A percentile compares a stretch with the other conserved stretches of the same genome.
phyloP scores from a whole-genome alignment of 2,888 invertebrate species.

The Cantharis flavilabris region DNA sequence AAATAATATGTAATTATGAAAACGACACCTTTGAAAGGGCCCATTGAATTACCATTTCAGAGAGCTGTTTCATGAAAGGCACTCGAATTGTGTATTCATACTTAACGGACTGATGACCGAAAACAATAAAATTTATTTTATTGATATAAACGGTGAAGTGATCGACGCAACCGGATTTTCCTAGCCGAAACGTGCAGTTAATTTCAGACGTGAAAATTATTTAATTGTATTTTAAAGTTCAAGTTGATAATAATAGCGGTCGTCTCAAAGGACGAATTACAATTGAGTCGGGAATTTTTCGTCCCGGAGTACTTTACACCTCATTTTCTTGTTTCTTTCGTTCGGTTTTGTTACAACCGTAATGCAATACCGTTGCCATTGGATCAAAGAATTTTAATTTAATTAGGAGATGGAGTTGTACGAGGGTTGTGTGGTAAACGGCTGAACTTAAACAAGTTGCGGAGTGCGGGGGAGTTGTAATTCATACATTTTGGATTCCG shows the following conservation, averaged over 20 bases:
- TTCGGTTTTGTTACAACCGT: not conserved
- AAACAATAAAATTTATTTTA: not conserved
- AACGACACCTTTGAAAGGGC: not conserved
- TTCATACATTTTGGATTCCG: not conserved
- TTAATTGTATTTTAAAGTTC: not conserved
- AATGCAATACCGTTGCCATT: not conserved
- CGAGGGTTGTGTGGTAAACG: too few species aligned
- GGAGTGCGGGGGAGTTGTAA: not conserved
- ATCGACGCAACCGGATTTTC: not conserved
- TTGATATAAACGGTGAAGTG: not conserved
- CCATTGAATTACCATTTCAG: not conserved
- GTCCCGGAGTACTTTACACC: not conserved
- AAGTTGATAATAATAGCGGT: not conserved
- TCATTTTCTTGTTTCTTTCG: not conserved
- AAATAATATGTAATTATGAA: not conserved
- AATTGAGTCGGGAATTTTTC: not conserved
- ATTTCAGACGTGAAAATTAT: not conserved
- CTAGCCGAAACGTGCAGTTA: not conserved
- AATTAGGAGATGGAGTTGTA: not conserved
- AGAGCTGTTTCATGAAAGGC: not conserved
- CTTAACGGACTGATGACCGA: not conserved
- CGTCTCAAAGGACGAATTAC: not conserved
- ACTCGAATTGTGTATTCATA: not conserved
- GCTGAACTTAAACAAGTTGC: not conserved
- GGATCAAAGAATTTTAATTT: not conserved